Percentiles rank a stretch among this genome's conserved stretches.
These are phyloP conservation scores for Beaufortia kweichowensis DNA, from an alignment of 2,113 vertebrate species.

Conservation along the genomic window DNA sequence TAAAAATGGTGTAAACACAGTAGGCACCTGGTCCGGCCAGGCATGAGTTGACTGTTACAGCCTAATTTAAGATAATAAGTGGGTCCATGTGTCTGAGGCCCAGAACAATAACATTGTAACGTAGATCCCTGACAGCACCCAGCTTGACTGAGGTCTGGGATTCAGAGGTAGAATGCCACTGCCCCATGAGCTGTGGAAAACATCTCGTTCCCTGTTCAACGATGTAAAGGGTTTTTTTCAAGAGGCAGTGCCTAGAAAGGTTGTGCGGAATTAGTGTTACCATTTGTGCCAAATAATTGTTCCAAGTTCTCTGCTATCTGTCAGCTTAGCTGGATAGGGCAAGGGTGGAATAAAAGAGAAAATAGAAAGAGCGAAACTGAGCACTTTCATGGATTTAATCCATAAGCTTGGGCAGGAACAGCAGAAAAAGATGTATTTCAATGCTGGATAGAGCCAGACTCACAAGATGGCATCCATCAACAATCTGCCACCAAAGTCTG, in stretches of 20 bases:
- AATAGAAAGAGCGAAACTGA: no score
- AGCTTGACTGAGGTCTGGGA: conserved; percentile 38
- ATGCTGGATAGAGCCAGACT: conserved; percentile 54
- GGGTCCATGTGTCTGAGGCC: conserved; percentile 53
- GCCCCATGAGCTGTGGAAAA: conserved; percentile 38
- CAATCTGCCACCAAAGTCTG: conserved; percentile 76
- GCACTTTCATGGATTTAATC: no score
- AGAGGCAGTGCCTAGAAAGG: not conserved
- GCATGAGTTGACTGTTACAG: conserved; percentile 50
- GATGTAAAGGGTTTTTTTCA: not conserved
- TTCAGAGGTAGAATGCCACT: conserved; percentile 32
- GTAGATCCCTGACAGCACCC: conserved; percentile 41
- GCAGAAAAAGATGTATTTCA: conserved; percentile 33
- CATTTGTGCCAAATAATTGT: not conserved
- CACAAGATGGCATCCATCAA: conserved; percentile 78
- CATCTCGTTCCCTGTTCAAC: conserved; percentile 2
- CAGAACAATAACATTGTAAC: conserved; percentile 59
- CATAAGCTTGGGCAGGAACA: not conserved
- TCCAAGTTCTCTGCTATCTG: conserved; percentile 6
- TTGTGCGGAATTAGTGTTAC: not conserved
- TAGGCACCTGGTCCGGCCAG: conserved; percentile 59
- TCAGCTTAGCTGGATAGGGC: not conserved
- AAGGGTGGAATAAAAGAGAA: no score
- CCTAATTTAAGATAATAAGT: conserved; percentile 64
- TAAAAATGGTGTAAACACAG: conserved; percentile 32